These are phyloP conservation scores for Argentina silus DNA, from an alignment of 2,797 vertebrate species.

Conservation along the genomic window DNA sequence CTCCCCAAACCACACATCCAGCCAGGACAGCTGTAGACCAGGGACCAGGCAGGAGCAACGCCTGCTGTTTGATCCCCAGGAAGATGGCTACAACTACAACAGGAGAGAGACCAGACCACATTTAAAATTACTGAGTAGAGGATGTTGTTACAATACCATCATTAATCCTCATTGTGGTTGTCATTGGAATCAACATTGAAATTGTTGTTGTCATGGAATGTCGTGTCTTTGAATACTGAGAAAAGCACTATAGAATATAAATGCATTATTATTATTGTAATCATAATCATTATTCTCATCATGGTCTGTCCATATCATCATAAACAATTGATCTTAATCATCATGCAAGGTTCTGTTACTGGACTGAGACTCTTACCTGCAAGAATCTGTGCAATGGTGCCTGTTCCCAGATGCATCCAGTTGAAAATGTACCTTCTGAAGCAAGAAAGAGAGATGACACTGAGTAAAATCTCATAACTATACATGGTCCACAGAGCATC, in stretches of 20 bases:
- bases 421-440: constrained; percentile 84
- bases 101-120: constrained; percentile 4
- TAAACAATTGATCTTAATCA: neutral
- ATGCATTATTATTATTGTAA: neutral
- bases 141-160: neutral
- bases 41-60: constrained; percentile 77
- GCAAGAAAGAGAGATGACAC: neutral
- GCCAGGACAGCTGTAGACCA: constrained; percentile 80
- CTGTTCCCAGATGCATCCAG: constrained; percentile 84
- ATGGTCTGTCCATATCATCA: neutral
- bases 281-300: neutral
- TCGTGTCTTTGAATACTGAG: neutral
- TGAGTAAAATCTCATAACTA: too few relatives aligned
- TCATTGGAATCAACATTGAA: too few relatives aligned
- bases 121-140: neutral
- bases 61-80: constrained; percentile 84
- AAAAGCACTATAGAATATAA: too few relatives aligned
- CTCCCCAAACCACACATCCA: constrained; percentile 84
- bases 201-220: too few relatives aligned
- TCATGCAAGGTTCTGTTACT: neutral
- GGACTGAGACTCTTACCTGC: constrained; percentile 77
- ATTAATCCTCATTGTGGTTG: too few relatives aligned
- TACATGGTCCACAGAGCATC: neutral
- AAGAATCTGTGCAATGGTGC: constrained; percentile 80
- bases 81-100: constrained; percentile 81